Evolutionary conservation across 2,797 vertebrate genomes (phyloP), one percentile per base, ranked within the genome.

Genomic region (Poecilia gillii): DNA sequence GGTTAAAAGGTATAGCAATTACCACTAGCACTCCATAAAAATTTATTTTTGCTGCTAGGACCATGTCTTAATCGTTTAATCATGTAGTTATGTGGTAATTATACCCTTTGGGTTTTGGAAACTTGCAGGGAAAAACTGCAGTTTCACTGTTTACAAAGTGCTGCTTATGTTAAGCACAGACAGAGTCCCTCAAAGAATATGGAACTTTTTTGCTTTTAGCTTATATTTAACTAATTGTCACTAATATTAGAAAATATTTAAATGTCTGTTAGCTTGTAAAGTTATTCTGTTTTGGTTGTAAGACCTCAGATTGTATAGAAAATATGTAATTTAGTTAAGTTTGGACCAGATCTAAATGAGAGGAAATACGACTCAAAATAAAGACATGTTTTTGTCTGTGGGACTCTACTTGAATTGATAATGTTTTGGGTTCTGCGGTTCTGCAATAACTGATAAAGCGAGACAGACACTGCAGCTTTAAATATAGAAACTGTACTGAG

Each of bases 401-500:
- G 49, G 8, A n/a, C 6, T 59, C 33, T n/a, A 39, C 20, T 66
- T 39, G 31, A 33, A 66, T 39, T 12, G 8, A 49, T 49, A 46
- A 46, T 18, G 43, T 76, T 28, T 66, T 46, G 46, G 31, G 2
- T 25, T 16, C 1, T 28, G 14, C 13, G 16, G 7, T 68, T 13
- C 23, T 66, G 16, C 45, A n/a, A 5, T 49, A 25, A 43, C 9
- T 51, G 4, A 78, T 43, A 36, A 49, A 47, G 20, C 25, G 9
- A 23, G 46, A 23, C 23, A 76, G 16, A 49, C 3, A 76, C 4
- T 39, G 8, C 68, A 68, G 51, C n/a, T 85, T 76, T 74, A 68
- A 81, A 76, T 79, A 57, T 9, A 73, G 46, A 55, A 75, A 73
- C 49, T 3, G 55, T 47, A 3, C 55, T 13, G 47, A 55, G 39